phyloP scores from a whole-genome alignment of 2,113 vertebrate species.

The Atractosteus spatula region DNA sequence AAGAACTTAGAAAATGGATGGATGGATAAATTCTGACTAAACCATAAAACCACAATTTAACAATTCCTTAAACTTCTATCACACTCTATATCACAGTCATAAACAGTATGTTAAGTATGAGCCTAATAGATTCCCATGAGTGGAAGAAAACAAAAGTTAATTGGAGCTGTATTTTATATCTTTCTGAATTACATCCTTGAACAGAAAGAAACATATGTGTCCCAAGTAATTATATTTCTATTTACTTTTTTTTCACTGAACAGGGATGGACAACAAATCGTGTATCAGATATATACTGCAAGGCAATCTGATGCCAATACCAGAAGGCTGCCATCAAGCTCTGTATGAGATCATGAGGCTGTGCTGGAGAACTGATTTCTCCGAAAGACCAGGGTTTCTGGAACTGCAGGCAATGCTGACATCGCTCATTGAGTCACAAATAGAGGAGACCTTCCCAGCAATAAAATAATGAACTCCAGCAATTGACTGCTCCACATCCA shows the following conservation, averaged over 20 bases:
- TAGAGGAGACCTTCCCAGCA: conserved; percentile 11
- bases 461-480: conserved; percentile 8
- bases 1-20: too few species aligned
- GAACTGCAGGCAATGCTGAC: conserved; percentile 29
- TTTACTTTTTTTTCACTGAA: conserved; percentile 6
- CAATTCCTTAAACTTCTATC: too few species aligned
- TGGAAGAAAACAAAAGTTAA: too few species aligned
- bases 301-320: conserved; percentile 28
- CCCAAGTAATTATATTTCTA: background rate
- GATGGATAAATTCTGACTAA: too few species aligned
- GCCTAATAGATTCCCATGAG: too few species aligned
- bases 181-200: background rate
- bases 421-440: conserved; percentile 8
- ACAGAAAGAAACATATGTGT: too few species aligned
- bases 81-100: too few species aligned
- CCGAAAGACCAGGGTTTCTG: conserved; percentile 32
- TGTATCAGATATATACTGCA: conserved; percentile 27
- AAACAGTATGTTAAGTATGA: too few species aligned
- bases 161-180: too few species aligned
- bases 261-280: conserved; percentile 29
- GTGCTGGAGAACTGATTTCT: conserved; percentile 39
- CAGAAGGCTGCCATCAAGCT: conserved; percentile 26
- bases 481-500: too few species aligned
- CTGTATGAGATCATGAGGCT: conserved; percentile 43
- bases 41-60: too few species aligned